Evolutionary conservation across 2,888 invertebrate species (phyloP).

Genomic region (Galerucella pusilla): DNA sequence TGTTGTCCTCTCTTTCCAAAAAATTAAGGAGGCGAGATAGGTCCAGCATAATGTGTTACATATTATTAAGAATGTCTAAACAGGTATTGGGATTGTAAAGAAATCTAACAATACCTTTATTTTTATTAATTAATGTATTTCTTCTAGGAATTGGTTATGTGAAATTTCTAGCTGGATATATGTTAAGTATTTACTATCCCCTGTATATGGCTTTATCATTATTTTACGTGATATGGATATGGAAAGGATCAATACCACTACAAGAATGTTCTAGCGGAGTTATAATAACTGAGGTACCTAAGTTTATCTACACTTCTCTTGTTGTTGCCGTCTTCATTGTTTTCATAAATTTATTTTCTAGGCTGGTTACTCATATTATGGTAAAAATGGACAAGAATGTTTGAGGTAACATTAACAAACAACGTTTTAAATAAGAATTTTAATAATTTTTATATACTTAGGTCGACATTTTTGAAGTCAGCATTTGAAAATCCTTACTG

Average conservation of each 20-base stretch:
- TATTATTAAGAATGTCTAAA: too few relatives aligned
- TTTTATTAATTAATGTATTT: conserved; percentile 31
- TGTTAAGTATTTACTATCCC: conserved; percentile 70
- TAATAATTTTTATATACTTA: conserved; percentile 48
- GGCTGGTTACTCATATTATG: conserved; percentile 60
- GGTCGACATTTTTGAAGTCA: conserved; percentile 68
- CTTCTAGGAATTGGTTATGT: conserved; percentile 73
- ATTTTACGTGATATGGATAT: conserved; percentile 70
- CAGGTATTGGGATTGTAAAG: too few relatives aligned
- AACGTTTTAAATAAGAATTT: neutral
- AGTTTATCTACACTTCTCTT: too few relatives aligned
- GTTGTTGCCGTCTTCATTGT: too few relatives aligned
- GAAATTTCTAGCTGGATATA: conserved; percentile 68
- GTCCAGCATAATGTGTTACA: too few relatives aligned
- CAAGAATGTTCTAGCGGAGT: conserved; percentile 67
- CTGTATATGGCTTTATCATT: conserved; percentile 69
- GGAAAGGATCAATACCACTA: conserved; percentile 69
- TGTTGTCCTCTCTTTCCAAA: too few relatives aligned
- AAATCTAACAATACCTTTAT: neutral
- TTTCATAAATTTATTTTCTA: conserved; percentile 40
- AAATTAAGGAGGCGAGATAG: too few relatives aligned
- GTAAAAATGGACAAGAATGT: conserved; percentile 62
- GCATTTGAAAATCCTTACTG: conserved; percentile 72
- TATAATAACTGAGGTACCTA: conserved; percentile 64
- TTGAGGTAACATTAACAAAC: conserved; percentile 57